phyloP scores from a whole-genome alignment of 53 echinoderm and acorn worm genomes.

The Temnopleurus reevesii region DNA sequence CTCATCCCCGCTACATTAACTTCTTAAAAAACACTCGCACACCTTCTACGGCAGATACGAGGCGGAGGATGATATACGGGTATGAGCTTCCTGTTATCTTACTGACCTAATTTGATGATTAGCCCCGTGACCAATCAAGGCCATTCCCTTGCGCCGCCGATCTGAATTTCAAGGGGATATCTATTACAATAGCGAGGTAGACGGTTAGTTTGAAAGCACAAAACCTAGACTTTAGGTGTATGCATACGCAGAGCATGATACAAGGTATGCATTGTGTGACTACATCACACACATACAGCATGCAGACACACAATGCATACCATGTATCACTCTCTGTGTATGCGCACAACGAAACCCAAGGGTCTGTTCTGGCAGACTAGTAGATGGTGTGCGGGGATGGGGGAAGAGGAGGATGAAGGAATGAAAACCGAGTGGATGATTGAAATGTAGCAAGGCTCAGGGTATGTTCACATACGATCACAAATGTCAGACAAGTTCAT shows the following conservation, averaged over 20 bases:
- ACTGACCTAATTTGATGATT: conserved; percentile 18
- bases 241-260: too few species aligned
- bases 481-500: too few species aligned
- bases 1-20: neutral
- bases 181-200: neutral
- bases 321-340: too few species aligned
- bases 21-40: neutral
- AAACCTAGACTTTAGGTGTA: too few species aligned
- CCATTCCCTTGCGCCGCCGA: neutral
- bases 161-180: neutral
- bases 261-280: too few species aligned
- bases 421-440: neutral
- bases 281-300: too few species aligned
- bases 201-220: neutral
- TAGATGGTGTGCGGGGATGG: neutral
- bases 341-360: too few species aligned
- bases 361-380: too few species aligned
- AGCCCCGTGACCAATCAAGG: neutral
- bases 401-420: neutral
- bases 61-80: neutral
- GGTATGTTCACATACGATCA: too few species aligned
- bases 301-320: too few species aligned
- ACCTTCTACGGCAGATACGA: neutral
- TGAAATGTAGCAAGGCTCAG: conserved; percentile 11
- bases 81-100: neutral